Evolutionary conservation across 2,888 invertebrate genomes (phyloP), one percentile per base, ranked within the genome.

Genomic region (Vesta saturnalis): DNA sequence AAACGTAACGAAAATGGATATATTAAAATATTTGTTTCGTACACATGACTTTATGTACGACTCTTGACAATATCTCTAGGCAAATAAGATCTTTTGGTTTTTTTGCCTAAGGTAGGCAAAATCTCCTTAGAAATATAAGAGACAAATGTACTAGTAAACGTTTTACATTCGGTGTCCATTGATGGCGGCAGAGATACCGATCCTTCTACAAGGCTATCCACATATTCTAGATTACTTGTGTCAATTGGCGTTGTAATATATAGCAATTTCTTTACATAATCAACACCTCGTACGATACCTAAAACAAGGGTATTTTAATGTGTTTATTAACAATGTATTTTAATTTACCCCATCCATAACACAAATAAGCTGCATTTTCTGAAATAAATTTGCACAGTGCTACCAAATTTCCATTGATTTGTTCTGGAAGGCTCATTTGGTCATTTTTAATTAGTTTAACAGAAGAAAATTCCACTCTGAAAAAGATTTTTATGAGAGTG

Each of bases 241-340:
- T 83, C 71, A 64, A 88, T 80, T 4, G 93, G 91, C 0, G 93
- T 91, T 55, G 91, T 79, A n/a, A 94, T 78, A 76, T 89, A 92
- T 22, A 93, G 72, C 59, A 85, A 79, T 23, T 86, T 83, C 1
- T 83, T 82, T n/a, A 86, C 83, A 72, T 84, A 82, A 79, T 94
- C 91, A n/a, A 94, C 83, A 30, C 90, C 90, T 56, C 94, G 87
- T 49, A 94, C 87, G 60, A 94, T 86, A 67, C 93, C 94, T 92
- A 85, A 63, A 81, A 22, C 39, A 49, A 57, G 21, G 15, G 60
- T 54, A 62, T 3, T 46, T 30, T 46, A 30, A 43, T 64, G 10
- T 59, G 15, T 67, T 22, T 56, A 54, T 39, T 46, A 54, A 47
- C 6, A 18, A 19, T 49, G 49, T 30, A 54, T 16, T 30, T 52